Base-by-base conservation (phyloP, 2,888 invertebrate species). In the Nyleta sp. region DNA sequence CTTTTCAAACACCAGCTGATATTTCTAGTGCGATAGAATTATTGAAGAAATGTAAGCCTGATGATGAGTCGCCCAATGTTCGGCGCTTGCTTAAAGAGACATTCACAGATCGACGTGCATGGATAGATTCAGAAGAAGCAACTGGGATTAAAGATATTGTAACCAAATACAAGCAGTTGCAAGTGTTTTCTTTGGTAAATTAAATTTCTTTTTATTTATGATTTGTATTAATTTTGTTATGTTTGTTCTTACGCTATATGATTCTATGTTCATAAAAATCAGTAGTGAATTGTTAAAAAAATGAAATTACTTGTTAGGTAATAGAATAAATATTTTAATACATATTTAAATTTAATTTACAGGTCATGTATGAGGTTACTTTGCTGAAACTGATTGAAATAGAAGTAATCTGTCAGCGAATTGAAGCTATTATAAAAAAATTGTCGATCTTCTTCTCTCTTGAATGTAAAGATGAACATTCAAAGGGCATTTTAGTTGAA, bases 281-380 rank as follows among this genome's bases (percentile, higher is more conserved):
- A n/a, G n/a, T n/a, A n/a, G n/a, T n/a, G n/a, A n/a, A n/a, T n/a
- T n/a, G n/a, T n/a, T n/a, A n/a, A n/a, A n/a, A n/a, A n/a, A n/a
- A n/a, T n/a, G n/a, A n/a, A n/a, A n/a, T n/a, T n/a, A n/a, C n/a
- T n/a, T n/a, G n/a, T n/a, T n/a, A n/a, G n/a, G n/a, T n/a, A n/a
- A n/a, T n/a, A n/a, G n/a, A n/a, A n/a, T n/a, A n/a, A n/a, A n/a
- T n/a, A n/a, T n/a, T n/a, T n/a, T n/a, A n/a, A n/a, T n/a, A n/a
- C n/a, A 28, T 8, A 28, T 28, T 1, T 28, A 28, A 28, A 28
- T 28, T 28, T 28, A 2, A 28, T 3, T 28, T 28, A 28, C 31
- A 59, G 59, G 44, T 59, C 24, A 59, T 44, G 42, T 59, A 31
- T 15, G 44, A 59, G 17, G 11, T 44, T 15, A 31, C 11, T 17